Base-by-base conservation (phyloP, 2,888 invertebrate genomes). In the Torymus tubicola region DNA sequence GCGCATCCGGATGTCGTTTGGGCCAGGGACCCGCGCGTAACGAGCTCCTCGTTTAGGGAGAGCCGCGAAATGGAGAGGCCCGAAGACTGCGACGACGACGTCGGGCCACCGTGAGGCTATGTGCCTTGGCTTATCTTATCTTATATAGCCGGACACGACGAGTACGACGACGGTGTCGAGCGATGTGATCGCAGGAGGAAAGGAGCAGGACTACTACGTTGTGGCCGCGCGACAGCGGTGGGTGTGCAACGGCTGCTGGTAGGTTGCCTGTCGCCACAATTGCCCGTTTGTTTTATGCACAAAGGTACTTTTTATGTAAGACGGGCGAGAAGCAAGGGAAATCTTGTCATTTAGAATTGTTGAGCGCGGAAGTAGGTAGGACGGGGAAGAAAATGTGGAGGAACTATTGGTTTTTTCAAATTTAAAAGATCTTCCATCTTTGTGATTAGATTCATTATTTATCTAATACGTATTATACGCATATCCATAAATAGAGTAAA, bases 71-170 rank as follows among this genome's bases (percentile, higher is more conserved):
- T n/a, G 58, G 72, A 63, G 64, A 55, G 65, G 31, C 31, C 31
- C 31, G 31, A 31, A 5, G 31, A 31, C 31, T 31, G 14, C 53
- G 13, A 18, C 21, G 1, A 52, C 52, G 61, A 61, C 57, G 31
- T 5, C 31, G 31, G 31, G 31, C 31, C 31, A 5, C 31, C 31
- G 31, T 5, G 31, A 0, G 31, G 8, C 52, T 69, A 24, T 61
- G 24, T 64, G 64, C 68, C 21, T 68, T 24, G 10, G 55, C 65
- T 73, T 73, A 73, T 76, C 75, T 76, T 76, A 76, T 76, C 75
- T 76, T 14, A 16, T 76, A 50, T 68, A 60, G 73, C 73, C 64
- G 64, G 64, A 73, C 57, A 57, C 71, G 21, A 53, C 24, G 50
- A 42, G 4, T 31, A 31, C 31, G 31, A 31, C 31, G 31, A 31